These are phyloP conservation scores for Chrosomus eos DNA, from an alignment of 2,797 vertebrate genomes.

Conservation along the genomic window DNA sequence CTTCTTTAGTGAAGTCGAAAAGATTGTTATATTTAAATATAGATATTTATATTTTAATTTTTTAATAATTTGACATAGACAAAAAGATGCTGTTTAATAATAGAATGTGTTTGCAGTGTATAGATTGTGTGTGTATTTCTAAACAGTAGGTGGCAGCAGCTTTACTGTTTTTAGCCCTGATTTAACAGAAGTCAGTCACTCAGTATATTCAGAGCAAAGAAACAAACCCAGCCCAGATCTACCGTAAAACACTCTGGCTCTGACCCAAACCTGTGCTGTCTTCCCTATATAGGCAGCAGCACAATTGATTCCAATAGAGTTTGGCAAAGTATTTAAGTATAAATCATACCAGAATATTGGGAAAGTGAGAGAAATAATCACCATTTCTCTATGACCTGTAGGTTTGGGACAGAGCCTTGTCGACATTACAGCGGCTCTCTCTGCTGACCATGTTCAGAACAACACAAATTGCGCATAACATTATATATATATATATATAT, in stretches of 20 bases:
- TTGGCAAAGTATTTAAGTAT: neutral
- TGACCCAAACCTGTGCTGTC: neutral
- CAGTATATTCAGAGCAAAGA: neutral
- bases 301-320: neutral
- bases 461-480: neutral
- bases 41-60: neutral
- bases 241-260: neutral
- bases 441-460: constrained; percentile 45
- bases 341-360: neutral
- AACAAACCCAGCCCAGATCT: neutral
- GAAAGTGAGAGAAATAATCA: neutral
- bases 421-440: neutral
- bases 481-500: too few relatives aligned
- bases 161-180: neutral
- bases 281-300: neutral
- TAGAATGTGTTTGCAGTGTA: neutral
- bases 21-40: neutral
- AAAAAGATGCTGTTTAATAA: neutral
- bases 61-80: neutral
- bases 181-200: constrained; percentile 1
- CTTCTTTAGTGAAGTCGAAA: neutral
- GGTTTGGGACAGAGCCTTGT: neutral
- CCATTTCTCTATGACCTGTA: neutral
- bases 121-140: neutral
- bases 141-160: constrained; percentile 25